Evolutionary conservation across 1,140 invertebrate genomes (phyloP).

Genomic region (Heterodera carotae): DNA sequence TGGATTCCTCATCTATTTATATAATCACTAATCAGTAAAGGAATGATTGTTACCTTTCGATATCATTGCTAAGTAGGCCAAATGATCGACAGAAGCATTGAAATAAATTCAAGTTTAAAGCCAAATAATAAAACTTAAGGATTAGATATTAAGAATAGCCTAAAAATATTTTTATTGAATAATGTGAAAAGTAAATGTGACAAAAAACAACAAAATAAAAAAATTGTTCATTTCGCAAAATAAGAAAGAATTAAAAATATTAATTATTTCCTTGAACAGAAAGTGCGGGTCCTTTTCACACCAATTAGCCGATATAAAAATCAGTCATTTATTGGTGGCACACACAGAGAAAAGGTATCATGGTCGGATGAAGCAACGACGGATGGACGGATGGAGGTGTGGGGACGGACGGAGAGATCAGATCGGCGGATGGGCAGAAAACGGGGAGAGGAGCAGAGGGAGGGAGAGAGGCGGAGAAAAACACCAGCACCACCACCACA

Average conservation of each 20-base stretch:
- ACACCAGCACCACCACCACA: neutral
- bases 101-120: conserved; percentile 6
- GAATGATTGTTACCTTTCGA: conserved; percentile 19
- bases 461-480: neutral
- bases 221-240: no score
- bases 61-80: conserved; percentile 26
- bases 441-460: neutral
- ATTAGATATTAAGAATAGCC: conserved; percentile 13
- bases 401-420: neutral
- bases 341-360: neutral
- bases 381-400: neutral
- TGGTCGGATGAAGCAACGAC: neutral
- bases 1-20: no score
- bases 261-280: no score
- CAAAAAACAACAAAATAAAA: no score
- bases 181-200: no score
- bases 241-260: no score
- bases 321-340: no score
- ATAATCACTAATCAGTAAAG: no score
- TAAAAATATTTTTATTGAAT: neutral
- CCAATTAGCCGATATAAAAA: no score
- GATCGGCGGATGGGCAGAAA: neutral
- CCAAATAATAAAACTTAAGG: neutral
- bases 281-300: no score
- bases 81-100: neutral